phyloP scores from a whole-genome alignment of 2,797 vertebrate genomes.

The Coregonus ussuriensis region DNA sequence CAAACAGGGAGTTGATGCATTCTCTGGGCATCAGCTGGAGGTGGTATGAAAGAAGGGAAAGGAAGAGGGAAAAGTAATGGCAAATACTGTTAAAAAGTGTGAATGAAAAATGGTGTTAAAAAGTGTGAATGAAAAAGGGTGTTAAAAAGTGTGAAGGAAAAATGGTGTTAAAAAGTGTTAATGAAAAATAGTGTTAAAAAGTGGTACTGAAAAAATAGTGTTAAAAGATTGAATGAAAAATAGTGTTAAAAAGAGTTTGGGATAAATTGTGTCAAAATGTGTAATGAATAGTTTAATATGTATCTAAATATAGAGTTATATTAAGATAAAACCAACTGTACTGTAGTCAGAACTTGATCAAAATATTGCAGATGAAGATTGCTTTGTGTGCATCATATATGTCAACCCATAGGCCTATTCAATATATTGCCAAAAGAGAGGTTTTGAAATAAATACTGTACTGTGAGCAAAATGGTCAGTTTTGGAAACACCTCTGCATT shows the following conservation, averaged over 20 bases:
- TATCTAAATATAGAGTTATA: background rate
- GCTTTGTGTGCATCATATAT: background rate
- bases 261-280: too few relatives aligned
- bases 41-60: background rate
- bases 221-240: too few relatives aligned
- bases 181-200: too few relatives aligned
- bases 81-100: too few relatives aligned
- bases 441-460: background rate
- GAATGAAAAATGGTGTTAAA: too few relatives aligned
- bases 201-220: too few relatives aligned
- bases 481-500: background rate
- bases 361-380: background rate
- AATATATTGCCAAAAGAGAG: background rate
- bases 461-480: background rate
- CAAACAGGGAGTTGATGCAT: constrained; percentile 86
- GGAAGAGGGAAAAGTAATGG: background rate
- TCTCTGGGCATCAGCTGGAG: constrained; percentile 85
- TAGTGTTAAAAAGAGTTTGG: too few relatives aligned
- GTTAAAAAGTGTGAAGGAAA: background rate
- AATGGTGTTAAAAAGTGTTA: too few relatives aligned
- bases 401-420: background rate
- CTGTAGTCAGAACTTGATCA: background rate
- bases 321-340: too few relatives aligned
- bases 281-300: background rate
- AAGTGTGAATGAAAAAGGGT: background rate